Evolutionary conservation across 2,888 invertebrate genomes (phyloP), one percentile per base, ranked within the genome.

Genomic region (Mechanitis messenoides): DNA sequence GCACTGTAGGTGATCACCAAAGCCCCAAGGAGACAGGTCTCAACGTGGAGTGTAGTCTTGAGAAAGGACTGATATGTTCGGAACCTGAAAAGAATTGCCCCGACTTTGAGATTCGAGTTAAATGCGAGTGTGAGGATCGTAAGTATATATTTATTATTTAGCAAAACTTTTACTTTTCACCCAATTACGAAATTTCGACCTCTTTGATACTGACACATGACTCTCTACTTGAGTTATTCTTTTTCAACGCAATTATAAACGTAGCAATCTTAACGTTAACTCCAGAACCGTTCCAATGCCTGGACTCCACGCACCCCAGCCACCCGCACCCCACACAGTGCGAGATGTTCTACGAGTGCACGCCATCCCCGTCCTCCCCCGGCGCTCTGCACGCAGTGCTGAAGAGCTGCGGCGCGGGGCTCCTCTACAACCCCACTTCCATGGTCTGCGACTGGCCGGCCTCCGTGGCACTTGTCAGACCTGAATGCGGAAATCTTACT

Each of bases 71-170:
- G 0, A 81, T 92, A 4, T 97, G 97, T 75, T 84, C 81, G 53
- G 92, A 92, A 60, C 74, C 78, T 11, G 73, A 73, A 6, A 71
- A 71, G 3, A 73, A 81, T 1, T 97, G 97, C 71, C 91, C 93
- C 1, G 96, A 97, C 86, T 97, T 96, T 76, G 96, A 97, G 84
- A 93, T 97, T 56, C 91, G 95, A 42, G 94, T 96, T 1, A 89
- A 92, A 50, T 97, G 97, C 75, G 74, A 85, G 58, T 90, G 90
- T 61, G 78, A 67, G 20, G 72, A 73, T 61, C 79, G 81, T 81
- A 59, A 61, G 71, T 60, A 33, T n/a, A 31, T 33, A 12, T 42
- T 53, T 46, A 6, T 12, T 33, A 57, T 45, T 53, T 54, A 53
- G 7, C 11, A 31, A 33, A 53, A 33, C 35, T 54, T 54, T 54